phyloP scores from a whole-genome alignment of 1,140 invertebrate species.

The Rhynchophorus ferrugineus region DNA sequence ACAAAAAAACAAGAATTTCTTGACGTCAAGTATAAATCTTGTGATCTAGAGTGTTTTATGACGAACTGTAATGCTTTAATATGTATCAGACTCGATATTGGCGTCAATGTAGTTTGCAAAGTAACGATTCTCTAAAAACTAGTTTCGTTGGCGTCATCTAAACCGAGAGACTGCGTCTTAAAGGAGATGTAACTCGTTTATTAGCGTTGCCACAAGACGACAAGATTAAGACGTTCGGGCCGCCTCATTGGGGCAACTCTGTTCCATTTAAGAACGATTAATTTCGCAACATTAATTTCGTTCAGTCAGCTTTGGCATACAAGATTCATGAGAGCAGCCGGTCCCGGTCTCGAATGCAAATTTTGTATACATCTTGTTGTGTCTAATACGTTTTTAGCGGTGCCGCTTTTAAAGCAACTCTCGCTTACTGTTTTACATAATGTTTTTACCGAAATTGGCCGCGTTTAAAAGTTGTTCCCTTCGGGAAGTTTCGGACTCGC shows the following conservation, averaged over 20 bases:
- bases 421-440: conserved; percentile 1
- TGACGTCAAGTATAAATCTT: too few relatives aligned
- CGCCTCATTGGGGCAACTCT: not conserved
- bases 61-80: too few relatives aligned
- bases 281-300: conserved; percentile 3
- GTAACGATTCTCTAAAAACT: too few relatives aligned
- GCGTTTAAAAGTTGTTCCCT: not conserved
- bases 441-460: not conserved
- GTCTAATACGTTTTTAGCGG: conserved; percentile 3
- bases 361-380: conserved; percentile 6
- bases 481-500: not conserved
- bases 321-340: conserved; percentile 5
- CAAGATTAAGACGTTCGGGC: not conserved
- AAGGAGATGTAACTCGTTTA: not conserved
- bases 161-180: too few relatives aligned
- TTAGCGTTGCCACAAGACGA: not conserved
- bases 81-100: too few relatives aligned
- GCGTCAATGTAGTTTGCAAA: too few relatives aligned
- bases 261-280: conserved; percentile 4
- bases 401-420: conserved; percentile 5
- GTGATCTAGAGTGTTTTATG: too few relatives aligned
- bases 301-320: conserved; percentile 7
- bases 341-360: conserved; percentile 1
- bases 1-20: too few relatives aligned
- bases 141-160: too few relatives aligned